Evolutionary conservation across 2,888 invertebrate species (phyloP).

Genomic region (Acanthacorydalis orientalis): DNA sequence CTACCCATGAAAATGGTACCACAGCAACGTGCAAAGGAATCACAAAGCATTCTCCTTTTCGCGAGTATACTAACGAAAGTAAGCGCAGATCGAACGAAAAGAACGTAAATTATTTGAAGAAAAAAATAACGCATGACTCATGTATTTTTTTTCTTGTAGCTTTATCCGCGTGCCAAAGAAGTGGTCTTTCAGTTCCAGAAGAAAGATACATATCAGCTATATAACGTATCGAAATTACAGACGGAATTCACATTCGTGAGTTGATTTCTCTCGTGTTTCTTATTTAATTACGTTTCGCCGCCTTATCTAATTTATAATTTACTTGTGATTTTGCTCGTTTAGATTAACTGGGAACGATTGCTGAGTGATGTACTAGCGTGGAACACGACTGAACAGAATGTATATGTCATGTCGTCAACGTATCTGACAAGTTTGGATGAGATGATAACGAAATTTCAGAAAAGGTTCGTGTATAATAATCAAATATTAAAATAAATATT

Average conservation of each 20-base stretch:
- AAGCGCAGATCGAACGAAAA: conserved; percentile 4
- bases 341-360: conserved; percentile 16
- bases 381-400: conserved; percentile 13
- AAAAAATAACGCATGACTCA: background rate
- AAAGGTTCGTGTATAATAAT: conserved; percentile 12
- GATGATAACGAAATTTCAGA: conserved; percentile 12
- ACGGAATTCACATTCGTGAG: conserved; percentile 17
- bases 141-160: background rate
- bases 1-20: conserved; percentile 24
- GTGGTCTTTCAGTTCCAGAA: conserved; percentile 25
- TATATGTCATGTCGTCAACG: conserved; percentile 18
- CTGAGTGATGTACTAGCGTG: conserved; percentile 15
- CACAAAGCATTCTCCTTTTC: conserved; percentile 25
- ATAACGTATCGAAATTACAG: conserved; percentile 26
- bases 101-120: background rate
- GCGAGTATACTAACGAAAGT: conserved; percentile 26
- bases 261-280: background rate
- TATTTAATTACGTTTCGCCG: conserved; percentile 6
- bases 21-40: conserved; percentile 22
- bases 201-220: conserved; percentile 22
- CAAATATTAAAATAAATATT: conserved; percentile 1
- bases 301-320: conserved; percentile 2
- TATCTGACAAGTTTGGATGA: conserved; percentile 18
- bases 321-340: conserved; percentile 3
- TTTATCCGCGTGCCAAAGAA: conserved; percentile 25